Conservation (phyloP, 2,797 vertebrate genomes). For the Pempheris klunzingeri region DNA sequence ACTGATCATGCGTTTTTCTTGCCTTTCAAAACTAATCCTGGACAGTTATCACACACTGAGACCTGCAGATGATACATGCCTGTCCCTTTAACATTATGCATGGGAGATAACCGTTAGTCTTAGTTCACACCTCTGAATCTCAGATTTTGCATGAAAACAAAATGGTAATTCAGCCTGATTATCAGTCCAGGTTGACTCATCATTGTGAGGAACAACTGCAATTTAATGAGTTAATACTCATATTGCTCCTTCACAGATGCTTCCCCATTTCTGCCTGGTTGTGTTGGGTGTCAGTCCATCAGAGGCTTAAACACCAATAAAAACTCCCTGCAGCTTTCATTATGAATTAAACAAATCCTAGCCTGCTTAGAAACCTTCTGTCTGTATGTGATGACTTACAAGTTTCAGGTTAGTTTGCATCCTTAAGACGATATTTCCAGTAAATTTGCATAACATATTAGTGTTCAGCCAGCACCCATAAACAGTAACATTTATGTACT, state of each 20-base stretch:
- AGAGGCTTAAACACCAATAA: not conserved
- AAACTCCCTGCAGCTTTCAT: not conserved
- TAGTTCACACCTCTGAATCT: conserved; percentile 26
- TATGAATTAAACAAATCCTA: not conserved
- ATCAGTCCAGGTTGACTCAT: not conserved
- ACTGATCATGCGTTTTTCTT: not conserved
- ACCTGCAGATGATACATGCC: not conserved
- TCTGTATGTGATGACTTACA: not conserved
- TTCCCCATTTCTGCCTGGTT: not conserved
- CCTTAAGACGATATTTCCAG: not conserved
- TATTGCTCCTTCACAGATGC: not conserved
- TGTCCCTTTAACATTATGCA: conserved; percentile 14
- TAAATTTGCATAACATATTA: not conserved
- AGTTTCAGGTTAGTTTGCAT: not conserved
- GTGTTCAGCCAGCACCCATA: not conserved
- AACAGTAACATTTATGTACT: not conserved
- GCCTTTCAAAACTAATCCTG: not conserved
- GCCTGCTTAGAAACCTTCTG: not conserved
- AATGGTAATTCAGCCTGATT: not conserved
- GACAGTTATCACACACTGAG: not conserved
- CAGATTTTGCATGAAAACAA: not conserved
- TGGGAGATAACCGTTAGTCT: not conserved
- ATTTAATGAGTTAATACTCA: not conserved
- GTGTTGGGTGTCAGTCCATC: not conserved
- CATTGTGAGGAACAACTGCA: not conserved